phyloP scores from a whole-genome alignment of 2,797 vertebrate species.

The Oryzias dopingdopingensis region DNA sequence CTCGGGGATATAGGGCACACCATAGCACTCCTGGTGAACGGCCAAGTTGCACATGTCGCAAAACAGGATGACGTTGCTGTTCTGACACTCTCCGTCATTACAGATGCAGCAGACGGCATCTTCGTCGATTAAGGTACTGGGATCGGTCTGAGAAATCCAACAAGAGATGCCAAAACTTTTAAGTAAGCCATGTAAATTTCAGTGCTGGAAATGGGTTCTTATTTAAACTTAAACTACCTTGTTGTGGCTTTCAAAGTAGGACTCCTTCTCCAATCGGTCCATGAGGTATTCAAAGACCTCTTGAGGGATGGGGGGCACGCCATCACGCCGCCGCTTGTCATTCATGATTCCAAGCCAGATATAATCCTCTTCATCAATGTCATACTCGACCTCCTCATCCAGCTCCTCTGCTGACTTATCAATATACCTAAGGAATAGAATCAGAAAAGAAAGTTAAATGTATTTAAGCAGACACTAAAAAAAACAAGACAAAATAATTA shows the following conservation, averaged over 20 bases:
- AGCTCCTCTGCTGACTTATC: constrained; percentile 98
- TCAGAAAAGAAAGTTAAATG: neutral
- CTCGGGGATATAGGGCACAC: constrained; percentile 97
- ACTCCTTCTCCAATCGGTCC: constrained; percentile 98
- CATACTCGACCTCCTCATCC: constrained; percentile 98
- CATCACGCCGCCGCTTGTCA: constrained; percentile 89
- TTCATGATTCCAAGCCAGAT: constrained; percentile 99
- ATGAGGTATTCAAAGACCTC: constrained; percentile 98
- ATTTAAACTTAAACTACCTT: constrained; percentile 72
- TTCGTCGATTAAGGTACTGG: constrained; percentile 92
- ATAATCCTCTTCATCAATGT: constrained; percentile 98
- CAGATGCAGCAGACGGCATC: constrained; percentile 99
- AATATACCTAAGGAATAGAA: constrained; percentile 83
- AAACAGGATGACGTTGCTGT: constrained; percentile 98
- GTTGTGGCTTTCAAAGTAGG: constrained; percentile 99
- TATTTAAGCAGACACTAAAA: no score
- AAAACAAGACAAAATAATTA: no score
- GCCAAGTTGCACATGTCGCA: constrained; percentile 99
- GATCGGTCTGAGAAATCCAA: constrained; percentile 80
- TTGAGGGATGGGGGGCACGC: constrained; percentile 92
- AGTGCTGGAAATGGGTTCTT: neutral
- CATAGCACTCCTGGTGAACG: constrained; percentile 98
- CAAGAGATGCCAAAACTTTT: neutral
- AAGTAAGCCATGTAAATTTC: neutral
- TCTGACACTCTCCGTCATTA: constrained; percentile 97